Base-by-base conservation (phyloP, 2,113 vertebrate genomes). In the Porphyrio hochstetteri region DNA sequence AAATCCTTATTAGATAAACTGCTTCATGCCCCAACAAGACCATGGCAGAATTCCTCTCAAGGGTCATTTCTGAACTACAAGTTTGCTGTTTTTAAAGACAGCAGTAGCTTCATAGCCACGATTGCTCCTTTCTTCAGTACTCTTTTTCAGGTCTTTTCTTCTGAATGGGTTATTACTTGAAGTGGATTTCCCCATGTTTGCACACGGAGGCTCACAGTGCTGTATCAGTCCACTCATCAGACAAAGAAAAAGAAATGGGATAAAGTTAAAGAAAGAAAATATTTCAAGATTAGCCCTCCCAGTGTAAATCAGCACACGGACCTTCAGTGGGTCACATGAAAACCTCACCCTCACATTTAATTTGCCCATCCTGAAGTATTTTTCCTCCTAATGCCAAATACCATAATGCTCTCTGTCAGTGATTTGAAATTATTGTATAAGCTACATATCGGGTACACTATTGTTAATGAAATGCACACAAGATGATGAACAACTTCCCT, bases 401-500 rank as follows among this genome's bases (percentile, higher is more conserved):
- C 94, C 97, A 97, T 98, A 98, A 98, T 97, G 97, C 96, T 98
- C 98, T 98, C 97, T 98, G 98, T 98, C 98, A 98, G 96, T 98
- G 98, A 98, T 97, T 97, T 98, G 97, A 98, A 98, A 98, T 98
- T 97, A 98, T 97, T 97, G 97, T 98, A 97, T 97, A 95, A 98
- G 98, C 97, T 95, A 96, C 96, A 95, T 97, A 97, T 98, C 97
- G 96, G 97, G 97, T 98, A 98, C 98, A 98, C 98, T 98, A 98
- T 98, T 98, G 98, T 98, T 98, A 98, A 98, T 98, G 98, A 98
- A 99, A 99, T 98, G 98, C 98, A 98, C 98, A 96, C 97, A 94
- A 98, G 97, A 98, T 99, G 99, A 99, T 99, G 99, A 99, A 99
- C 99, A 99, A 99, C 99, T 99, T 99, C 99, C 99, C 98, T 98